Percentiles rank a stretch among this genome's conserved stretches.
Conservation (phyloP, 2,888 invertebrate genomes). For the Aradus depressus region DNA sequence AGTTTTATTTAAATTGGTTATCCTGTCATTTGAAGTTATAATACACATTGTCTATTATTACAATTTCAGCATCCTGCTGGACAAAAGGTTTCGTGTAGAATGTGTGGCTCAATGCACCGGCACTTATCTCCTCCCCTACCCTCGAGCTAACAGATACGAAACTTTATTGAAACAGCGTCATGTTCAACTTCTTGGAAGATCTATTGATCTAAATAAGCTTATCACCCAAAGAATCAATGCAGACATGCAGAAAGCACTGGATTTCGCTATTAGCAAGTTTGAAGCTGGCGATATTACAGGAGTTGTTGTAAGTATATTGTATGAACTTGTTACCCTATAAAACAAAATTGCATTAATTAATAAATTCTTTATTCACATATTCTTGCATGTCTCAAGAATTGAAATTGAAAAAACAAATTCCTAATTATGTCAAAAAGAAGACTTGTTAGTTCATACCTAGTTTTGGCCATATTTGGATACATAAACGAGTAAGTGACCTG, state of each 20-base stretch:
- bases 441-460: too few species aligned
- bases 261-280: constrained; percentile 90
- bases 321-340: too few species aligned
- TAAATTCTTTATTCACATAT: too few species aligned
- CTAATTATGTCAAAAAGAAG: too few species aligned
- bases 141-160: constrained; percentile 86
- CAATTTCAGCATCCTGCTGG: constrained; percentile 75
- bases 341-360: too few species aligned
- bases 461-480: too few species aligned
- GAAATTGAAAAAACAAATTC: too few species aligned
- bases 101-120: constrained; percentile 66
- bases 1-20: too few species aligned
- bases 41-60: too few species aligned
- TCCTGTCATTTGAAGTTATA: too few species aligned
- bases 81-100: constrained; percentile 94
- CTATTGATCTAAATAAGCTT: constrained; percentile 86
- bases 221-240: constrained; percentile 93
- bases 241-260: constrained; percentile 88
- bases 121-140: constrained; percentile 70
- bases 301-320: constrained; percentile 59
- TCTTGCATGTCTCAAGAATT: too few species aligned
- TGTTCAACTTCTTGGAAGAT: constrained; percentile 86
- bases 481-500: too few species aligned
- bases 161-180: constrained; percentile 89
- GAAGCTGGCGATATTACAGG: constrained; percentile 95